Conservation (phyloP, 1,140 invertebrate genomes). For the Calephelis virginiensis region DNA sequence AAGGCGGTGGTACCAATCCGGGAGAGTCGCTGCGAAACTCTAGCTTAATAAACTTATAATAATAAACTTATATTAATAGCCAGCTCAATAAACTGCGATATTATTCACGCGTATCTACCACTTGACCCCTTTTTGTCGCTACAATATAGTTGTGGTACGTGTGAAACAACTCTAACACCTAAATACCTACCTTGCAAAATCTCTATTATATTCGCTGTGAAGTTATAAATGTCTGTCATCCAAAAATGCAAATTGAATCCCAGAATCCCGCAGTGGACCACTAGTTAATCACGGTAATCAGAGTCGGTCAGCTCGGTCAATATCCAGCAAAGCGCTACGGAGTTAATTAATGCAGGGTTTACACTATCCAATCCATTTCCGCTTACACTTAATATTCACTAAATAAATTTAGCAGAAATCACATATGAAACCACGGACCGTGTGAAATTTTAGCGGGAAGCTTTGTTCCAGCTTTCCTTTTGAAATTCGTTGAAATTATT, state of each 20-base stretch:
- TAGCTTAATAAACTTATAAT: no score
- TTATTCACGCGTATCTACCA: no score
- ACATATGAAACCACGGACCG: not conserved
- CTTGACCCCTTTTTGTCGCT: no score
- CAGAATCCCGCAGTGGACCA: not conserved
- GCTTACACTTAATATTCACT: conserved; percentile 1
- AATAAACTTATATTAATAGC: no score
- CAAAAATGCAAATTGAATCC: conserved; percentile 1
- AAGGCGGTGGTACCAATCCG: no score
- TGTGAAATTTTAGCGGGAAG: not conserved
- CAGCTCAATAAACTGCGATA: no score
- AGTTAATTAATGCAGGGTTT: conserved; percentile 15
- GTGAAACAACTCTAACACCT: no score
- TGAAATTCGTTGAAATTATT: no score
- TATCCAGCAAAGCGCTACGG: conserved; percentile 7
- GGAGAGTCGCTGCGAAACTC: no score
- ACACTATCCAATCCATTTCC: not conserved
- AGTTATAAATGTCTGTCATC: not conserved
- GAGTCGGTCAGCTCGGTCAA: conserved; percentile 15
- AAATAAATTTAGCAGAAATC: not conserved
- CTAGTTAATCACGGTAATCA: conserved; percentile 18
- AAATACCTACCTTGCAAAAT: no score
- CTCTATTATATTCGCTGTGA: no score
- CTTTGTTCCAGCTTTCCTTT: not conserved
- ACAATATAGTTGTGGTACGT: no score